Evolutionary conservation across 2,888 invertebrate species (phyloP).

Genomic region (Nebria salina): DNA sequence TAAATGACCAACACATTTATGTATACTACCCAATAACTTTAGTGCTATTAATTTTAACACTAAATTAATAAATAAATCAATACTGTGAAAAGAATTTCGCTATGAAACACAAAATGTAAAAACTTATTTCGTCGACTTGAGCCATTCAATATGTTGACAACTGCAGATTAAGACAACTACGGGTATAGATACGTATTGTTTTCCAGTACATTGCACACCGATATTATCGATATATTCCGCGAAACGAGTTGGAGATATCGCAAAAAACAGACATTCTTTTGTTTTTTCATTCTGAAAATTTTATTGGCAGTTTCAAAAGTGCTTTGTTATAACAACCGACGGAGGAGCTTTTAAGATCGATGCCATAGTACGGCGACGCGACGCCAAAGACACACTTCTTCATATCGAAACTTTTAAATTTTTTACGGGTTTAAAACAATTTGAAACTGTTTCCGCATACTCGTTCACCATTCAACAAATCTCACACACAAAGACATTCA

Average conservation of each 20-base stretch:
- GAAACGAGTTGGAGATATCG: not conserved
- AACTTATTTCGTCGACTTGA: too few species aligned
- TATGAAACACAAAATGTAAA: too few species aligned
- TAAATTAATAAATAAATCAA: too few species aligned
- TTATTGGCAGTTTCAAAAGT: conserved; percentile 43
- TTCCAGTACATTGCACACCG: not conserved
- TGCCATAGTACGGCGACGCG: conserved; percentile 5
- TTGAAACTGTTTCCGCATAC: not conserved
- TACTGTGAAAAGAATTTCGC: too few species aligned
- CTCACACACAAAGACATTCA: too few species aligned
- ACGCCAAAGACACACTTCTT: not conserved
- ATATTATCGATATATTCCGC: not conserved
- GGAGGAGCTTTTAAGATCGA: conserved; percentile 40
- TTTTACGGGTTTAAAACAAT: not conserved
- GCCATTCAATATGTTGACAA: not conserved
- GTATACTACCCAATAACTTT: too few species aligned
- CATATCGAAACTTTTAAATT: not conserved
- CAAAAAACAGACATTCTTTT: conserved; percentile 26
- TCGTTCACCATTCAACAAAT: not conserved
- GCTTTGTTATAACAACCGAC: conserved; percentile 44
- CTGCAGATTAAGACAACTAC: not conserved
- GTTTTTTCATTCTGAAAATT: conserved; percentile 44
- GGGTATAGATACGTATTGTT: not conserved
- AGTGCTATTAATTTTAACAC: too few species aligned
- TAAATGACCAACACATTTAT: not conserved